Conservation (phyloP, 2,113 vertebrate species). For the Helogale parvula region DNA sequence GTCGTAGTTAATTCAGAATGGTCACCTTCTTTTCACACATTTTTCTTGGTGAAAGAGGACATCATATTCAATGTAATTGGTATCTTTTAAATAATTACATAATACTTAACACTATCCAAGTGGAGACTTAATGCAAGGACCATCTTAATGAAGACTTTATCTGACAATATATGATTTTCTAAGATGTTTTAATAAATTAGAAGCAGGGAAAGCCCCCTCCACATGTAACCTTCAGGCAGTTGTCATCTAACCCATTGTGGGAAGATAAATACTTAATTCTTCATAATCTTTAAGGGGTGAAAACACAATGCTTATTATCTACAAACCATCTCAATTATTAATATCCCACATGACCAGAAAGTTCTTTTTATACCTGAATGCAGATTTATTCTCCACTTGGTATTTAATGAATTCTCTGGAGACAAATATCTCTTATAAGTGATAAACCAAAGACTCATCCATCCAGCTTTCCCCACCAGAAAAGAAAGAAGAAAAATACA, state of each 20-base stretch:
- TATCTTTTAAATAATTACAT: conserved; percentile 39
- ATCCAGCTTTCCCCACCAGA: background rate
- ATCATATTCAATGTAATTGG: conserved; percentile 18
- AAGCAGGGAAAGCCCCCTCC: background rate
- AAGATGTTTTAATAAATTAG: background rate
- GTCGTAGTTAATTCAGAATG: conserved; percentile 61
- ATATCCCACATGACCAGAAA: background rate
- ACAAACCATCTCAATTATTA: conserved; percentile 21
- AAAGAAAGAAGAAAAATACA: conserved; percentile 19
- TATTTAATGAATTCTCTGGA: conserved; percentile 41
- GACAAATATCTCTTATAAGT: background rate
- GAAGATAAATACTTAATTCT: conserved; percentile 5
- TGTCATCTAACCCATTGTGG: background rate
- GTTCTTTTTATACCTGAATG: conserved; percentile 8
- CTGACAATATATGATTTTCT: background rate
- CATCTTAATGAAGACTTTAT: background rate
- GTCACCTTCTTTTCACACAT: conserved; percentile 6
- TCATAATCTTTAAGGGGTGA: conserved; percentile 30
- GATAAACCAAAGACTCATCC: conserved; percentile 20
- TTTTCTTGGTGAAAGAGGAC: conserved; percentile 13
- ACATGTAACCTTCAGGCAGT: background rate
- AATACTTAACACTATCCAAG: conserved; percentile 1
- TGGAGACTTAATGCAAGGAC: background rate
- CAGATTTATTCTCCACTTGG: conserved; percentile 14
- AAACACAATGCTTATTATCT: conserved; percentile 27